phyloP scores from a whole-genome alignment of 2,888 invertebrate genomes.

The Drosophila mayaguana region DNA sequence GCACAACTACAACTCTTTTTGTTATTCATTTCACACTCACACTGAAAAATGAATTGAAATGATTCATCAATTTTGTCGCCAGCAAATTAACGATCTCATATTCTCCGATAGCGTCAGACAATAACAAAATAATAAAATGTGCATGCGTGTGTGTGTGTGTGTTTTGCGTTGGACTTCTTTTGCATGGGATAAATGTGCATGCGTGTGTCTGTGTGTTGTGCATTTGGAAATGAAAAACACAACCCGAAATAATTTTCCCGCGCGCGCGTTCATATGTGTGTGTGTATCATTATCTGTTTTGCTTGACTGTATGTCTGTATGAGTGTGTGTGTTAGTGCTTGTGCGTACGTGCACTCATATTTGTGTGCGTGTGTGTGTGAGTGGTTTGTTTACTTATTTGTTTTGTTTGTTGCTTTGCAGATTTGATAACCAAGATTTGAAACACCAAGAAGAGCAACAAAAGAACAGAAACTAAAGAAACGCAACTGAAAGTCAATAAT shows the following conservation, averaged over 20 bases:
- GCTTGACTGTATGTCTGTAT: constrained; percentile 9
- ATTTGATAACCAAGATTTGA: constrained; percentile 49
- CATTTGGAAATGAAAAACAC: constrained; percentile 12
- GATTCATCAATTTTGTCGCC: constrained; percentile 45
- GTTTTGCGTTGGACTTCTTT: background rate
- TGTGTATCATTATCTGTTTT: constrained; percentile 27
- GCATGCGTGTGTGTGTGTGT: constrained; percentile 30
- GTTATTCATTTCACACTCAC: constrained; percentile 15
- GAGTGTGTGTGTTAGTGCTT: constrained; percentile 17
- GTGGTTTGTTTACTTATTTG: constrained; percentile 64
- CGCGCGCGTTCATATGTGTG: constrained; percentile 30
- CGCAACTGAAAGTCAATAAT: constrained; percentile 31
- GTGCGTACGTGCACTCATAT: constrained; percentile 1
- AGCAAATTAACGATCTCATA: constrained; percentile 12
- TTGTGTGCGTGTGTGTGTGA: constrained; percentile 13
- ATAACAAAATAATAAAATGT: constrained; percentile 38
- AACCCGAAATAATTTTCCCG: constrained; percentile 41
- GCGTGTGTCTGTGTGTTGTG: constrained; percentile 6
- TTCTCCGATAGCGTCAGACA: constrained; percentile 20
- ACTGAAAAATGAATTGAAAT: constrained; percentile 30
- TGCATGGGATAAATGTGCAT: background rate
- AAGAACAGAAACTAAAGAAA: constrained; percentile 22
- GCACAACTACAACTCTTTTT: constrained; percentile 18
- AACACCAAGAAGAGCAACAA: constrained; percentile 36
- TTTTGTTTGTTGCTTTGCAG: constrained; percentile 62